Conservation (phyloP, 2,888 invertebrate genomes). For the Chloromyia formosa region DNA sequence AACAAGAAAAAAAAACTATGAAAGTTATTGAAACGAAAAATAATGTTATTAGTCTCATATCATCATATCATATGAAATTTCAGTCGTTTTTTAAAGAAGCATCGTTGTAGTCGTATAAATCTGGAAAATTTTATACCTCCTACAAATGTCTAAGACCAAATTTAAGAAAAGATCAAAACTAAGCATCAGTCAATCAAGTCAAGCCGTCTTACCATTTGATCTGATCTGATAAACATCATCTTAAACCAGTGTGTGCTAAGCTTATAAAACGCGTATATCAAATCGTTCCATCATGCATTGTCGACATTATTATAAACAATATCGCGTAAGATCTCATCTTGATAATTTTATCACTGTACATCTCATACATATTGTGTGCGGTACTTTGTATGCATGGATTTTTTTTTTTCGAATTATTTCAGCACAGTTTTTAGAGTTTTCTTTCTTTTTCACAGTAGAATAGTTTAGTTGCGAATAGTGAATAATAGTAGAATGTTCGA, state of each 20-base stretch:
- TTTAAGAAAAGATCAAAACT: not conserved
- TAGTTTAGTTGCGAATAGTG: no score
- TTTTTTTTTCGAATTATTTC: not conserved
- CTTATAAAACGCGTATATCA: not conserved
- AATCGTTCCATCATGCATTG: slow-evolving; percentile 25
- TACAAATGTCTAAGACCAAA: slow-evolving; percentile 19
- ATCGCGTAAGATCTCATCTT: slow-evolving; percentile 21
- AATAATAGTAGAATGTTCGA: no score
- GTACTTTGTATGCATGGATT: slow-evolving; percentile 6
- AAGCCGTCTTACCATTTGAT: slow-evolving; percentile 13
- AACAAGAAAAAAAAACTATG: not conserved
- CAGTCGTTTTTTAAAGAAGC: slow-evolving; percentile 20
- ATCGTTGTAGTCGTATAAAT: slow-evolving; percentile 19
- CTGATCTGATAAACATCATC: not conserved
- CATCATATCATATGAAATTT: slow-evolving; percentile 35
- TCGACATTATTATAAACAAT: slow-evolving; percentile 21
- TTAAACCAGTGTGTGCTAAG: not conserved
- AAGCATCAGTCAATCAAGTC: not conserved
- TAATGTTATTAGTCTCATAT: slow-evolving; percentile 14
- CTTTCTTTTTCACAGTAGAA: no score
- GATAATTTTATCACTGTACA: not conserved
- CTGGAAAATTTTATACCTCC: slow-evolving; percentile 20
- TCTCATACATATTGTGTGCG: not conserved
- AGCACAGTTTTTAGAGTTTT: not conserved
- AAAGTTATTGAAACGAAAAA: not conserved